Percentiles rank a stretch among this genome's conserved stretches.
These are phyloP conservation scores for Onthophagus sagittarius DNA, from an alignment of 2,888 invertebrate genomes.

Conservation along the genomic window DNA sequence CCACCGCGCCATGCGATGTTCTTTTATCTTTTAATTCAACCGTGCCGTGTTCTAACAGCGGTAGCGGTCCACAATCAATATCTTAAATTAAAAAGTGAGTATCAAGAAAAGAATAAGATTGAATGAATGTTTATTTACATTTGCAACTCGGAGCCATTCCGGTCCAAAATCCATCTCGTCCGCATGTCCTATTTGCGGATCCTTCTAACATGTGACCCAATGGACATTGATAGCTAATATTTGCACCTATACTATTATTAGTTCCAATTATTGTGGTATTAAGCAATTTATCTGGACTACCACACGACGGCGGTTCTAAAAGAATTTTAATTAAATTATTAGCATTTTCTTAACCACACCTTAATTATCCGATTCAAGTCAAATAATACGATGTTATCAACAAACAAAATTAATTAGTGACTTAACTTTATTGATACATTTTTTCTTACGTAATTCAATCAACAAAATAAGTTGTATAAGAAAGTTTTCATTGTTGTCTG, in stretches of 20 bases:
- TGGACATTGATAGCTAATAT: constrained; percentile 74
- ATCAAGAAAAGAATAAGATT: constrained; percentile 1
- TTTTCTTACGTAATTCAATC: too few relatives aligned
- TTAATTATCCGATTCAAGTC: too few relatives aligned
- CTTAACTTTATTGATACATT: too few relatives aligned
- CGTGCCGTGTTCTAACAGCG: constrained; percentile 68
- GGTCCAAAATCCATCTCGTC: constrained; percentile 77
- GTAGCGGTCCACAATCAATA: constrained; percentile 73
- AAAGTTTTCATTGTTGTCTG: background rate
- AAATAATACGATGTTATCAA: too few relatives aligned
- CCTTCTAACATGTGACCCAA: constrained; percentile 79
- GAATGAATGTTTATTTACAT: constrained; percentile 60
- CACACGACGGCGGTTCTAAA: constrained; percentile 77
- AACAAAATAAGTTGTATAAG: too few relatives aligned
- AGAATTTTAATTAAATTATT: background rate
- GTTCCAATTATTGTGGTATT: constrained; percentile 77
- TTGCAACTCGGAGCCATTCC: constrained; percentile 78
- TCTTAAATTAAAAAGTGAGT: constrained; percentile 52
- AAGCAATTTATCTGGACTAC: constrained; percentile 79
- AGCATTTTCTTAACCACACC: too few relatives aligned
- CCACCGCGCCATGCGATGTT: constrained; percentile 76
- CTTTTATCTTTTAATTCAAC: constrained; percentile 64
- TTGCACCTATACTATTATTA: constrained; percentile 66
- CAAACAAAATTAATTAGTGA: too few relatives aligned
- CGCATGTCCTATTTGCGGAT: constrained; percentile 64